Conservation (phyloP, 1,140 invertebrate species). For the Ostrea denselamellosa region DNA sequence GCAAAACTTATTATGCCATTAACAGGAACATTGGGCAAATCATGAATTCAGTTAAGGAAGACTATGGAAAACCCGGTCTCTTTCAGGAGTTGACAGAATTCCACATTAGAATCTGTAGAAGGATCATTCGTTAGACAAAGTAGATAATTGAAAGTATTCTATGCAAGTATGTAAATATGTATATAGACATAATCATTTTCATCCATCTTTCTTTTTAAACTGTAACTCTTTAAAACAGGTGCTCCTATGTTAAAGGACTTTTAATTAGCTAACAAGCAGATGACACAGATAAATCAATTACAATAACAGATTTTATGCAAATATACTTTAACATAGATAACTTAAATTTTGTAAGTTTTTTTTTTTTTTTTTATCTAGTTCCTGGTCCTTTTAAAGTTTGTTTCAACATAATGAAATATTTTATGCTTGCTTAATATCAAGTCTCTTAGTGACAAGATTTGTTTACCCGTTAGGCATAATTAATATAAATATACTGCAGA, state of each 20-base stretch:
- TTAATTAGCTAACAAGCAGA: neutral
- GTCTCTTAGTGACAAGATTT: neutral
- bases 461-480: neutral
- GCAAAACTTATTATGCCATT: neutral
- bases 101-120: neutral
- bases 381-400: neutral
- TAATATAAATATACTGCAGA: neutral
- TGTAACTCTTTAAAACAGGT: neutral
- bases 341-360: neutral
- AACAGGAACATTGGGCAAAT: neutral
- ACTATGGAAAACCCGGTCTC: neutral
- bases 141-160: neutral
- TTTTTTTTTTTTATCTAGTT: neutral
- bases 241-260: neutral
- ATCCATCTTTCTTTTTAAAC: constrained; percentile 17
- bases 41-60: neutral
- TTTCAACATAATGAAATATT: neutral
- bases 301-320: neutral
- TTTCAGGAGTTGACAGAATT: neutral
- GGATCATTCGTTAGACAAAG: neutral
- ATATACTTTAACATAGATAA: neutral
- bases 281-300: neutral
- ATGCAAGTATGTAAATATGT: constrained; percentile 40
- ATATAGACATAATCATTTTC: constrained; percentile 9
- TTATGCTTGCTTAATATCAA: neutral